A percentile compares a stretch with the other conserved stretches of the same genome.
phyloP scores from a whole-genome alignment of 2,113 vertebrate species.

The Addax nasomaculatus region DNA sequence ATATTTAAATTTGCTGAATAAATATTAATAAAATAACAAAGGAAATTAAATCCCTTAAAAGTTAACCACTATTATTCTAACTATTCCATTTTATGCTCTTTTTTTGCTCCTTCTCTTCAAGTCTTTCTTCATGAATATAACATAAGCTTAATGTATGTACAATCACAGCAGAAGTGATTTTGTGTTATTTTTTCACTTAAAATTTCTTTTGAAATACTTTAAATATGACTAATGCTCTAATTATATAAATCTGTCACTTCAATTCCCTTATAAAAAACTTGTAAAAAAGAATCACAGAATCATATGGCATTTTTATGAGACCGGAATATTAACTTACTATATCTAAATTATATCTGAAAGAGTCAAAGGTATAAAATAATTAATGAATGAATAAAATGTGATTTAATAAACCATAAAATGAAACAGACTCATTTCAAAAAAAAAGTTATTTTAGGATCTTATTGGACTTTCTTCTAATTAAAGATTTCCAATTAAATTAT shows the following conservation, averaged over 20 bases:
- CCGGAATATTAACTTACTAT: constrained; percentile 1
- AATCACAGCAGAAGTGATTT: background rate
- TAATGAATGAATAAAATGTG: background rate
- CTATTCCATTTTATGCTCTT: background rate
- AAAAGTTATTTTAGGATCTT: background rate
- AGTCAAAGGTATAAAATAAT: background rate
- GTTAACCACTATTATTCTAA: background rate
- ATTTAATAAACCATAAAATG: background rate
- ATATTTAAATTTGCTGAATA: background rate
- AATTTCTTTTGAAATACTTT: background rate
- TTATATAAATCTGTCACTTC: background rate
- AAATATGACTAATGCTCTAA: background rate
- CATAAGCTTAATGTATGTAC: background rate
- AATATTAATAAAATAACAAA: background rate
- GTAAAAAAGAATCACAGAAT: background rate
- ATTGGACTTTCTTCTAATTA: background rate
- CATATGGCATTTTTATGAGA: background rate
- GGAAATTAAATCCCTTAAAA: background rate
- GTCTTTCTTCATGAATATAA: background rate
- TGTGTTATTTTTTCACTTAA: background rate
- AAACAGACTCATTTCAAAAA: constrained; percentile 12
- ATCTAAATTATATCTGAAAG: background rate
- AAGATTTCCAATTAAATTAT: constrained; percentile 6
- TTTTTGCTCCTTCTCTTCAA: background rate
- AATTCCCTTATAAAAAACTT: background rate